Evolutionary conservation across 2,113 vertebrate genomes (phyloP).

Genomic region (Phocoena phocoena): DNA sequence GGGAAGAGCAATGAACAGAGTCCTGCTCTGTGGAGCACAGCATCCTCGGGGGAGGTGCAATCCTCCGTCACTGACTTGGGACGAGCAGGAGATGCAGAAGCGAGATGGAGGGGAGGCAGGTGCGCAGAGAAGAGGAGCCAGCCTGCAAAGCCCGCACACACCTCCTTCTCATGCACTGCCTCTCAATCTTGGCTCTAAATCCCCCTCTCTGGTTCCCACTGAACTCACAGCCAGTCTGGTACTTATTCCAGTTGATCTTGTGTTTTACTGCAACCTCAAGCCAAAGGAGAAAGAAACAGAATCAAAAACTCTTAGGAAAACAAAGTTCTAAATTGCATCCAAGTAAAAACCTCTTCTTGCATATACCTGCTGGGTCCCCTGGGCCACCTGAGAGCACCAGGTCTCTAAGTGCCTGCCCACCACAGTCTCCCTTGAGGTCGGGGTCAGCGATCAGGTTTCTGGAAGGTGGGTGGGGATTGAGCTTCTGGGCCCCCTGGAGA

Average conservation of each 20-base stretch:
- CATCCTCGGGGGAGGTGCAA: background rate
- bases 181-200: background rate
- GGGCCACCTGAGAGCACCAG: background rate
- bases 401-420: background rate
- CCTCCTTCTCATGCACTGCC: rapidly evolving
- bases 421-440: background rate
- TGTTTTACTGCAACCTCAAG: background rate
- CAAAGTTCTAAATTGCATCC: background rate
- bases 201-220: background rate
- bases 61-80: too few species aligned
- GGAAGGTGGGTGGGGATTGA: background rate
- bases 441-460: background rate
- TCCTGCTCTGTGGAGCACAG: background rate
- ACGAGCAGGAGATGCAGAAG: background rate
- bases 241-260: background rate
- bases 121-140: background rate
- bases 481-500: background rate
- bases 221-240: background rate
- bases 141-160: rapidly evolving
- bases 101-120: background rate
- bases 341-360: background rate
- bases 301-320: background rate
- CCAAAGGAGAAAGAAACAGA: background rate
- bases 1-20: background rate
- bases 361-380: background rate